These are phyloP conservation scores for Sebastes minor DNA, from an alignment of 2,797 vertebrate species.

Conservation along the genomic window DNA sequence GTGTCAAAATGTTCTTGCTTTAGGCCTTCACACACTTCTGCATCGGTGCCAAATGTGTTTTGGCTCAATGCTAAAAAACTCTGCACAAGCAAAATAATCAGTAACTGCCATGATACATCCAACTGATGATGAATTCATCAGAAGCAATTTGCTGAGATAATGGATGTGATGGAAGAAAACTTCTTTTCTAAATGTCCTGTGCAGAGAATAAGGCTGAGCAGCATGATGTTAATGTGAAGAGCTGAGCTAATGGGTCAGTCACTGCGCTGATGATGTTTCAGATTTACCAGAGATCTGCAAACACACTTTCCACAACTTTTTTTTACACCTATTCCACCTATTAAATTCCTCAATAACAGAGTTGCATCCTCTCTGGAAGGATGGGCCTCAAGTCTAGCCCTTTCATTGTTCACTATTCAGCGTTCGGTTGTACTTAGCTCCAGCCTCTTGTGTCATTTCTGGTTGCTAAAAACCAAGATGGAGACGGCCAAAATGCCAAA, in stretches of 20 bases:
- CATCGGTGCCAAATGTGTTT: constrained; percentile 18
- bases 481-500: no score
- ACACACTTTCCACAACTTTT: not conserved
- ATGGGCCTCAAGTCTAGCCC: rapidly evolving
- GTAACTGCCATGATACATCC: not conserved
- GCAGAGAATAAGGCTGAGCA: not conserved
- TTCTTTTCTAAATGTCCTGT: not conserved
- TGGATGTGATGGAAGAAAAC: constrained; percentile 10
- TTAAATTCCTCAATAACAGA: not conserved
- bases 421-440: no score
- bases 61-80: constrained; percentile 10
- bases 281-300: not conserved
- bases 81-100: not conserved
- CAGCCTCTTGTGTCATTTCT: no score
- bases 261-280: not conserved
- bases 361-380: not conserved
- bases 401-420: not conserved
- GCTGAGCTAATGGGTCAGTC: not conserved
- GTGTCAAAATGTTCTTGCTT: constrained; percentile 8
- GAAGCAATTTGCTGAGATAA: constrained; percentile 18
- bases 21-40: not conserved
- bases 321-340: not conserved
- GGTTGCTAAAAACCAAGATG: no score
- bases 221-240: not conserved
- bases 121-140: not conserved